Base-by-base conservation (phyloP, 92 coral and sea anemone species). In the Micromussa lordhowensis region DNA sequence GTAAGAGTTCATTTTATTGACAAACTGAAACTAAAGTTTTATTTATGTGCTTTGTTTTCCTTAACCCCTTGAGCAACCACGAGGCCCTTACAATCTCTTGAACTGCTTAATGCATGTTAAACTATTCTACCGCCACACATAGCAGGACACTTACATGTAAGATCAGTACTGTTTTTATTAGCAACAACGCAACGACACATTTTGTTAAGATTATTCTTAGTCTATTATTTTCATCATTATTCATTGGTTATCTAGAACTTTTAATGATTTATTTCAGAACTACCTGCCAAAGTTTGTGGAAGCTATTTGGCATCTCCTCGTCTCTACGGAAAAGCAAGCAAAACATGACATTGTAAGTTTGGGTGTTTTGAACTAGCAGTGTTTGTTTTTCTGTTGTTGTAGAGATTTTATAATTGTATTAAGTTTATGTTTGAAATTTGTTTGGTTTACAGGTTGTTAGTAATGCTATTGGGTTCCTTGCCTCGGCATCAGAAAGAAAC, bases 381-480 rank as follows among this genome's bases (percentile, higher is more conserved):
- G n/a, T 44, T 66, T 64, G 30, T n/a, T 66, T 66, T 0, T 26
- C 3, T 9, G 29, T 66, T n/a, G 32, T 24, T 26, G 32, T 66
- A 2, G 1, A 0, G 26, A 26, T 12, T 61, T 48, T 80, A 28
- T n/a, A n/a, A n/a, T 21, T 21, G 29, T 58, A 22, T n/a, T 5
- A 26, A 59, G 66, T 5, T 15, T 19, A 18, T 1, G 24, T 59
- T 59, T 61, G 28, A 24, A 18, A 54, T 35, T 85, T 4, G 31
- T 14, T 84, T 61, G 34, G 28, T 84, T 78, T 82, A 22, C 87
- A 98, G 99, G 93, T 98, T 82, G 98, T 96, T 29, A 98, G 99
- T 90, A 98, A 96, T 85, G 99, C 99, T 18, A 96, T 98, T 68
- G 98, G 96, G 84, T 98, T 98, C 83, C 92, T 98, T 72, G 96